Evolutionary conservation across 2,888 invertebrate species (phyloP), one percentile per base, ranked within the genome.

Genomic region (Archaeoteleia sp.): DNA sequence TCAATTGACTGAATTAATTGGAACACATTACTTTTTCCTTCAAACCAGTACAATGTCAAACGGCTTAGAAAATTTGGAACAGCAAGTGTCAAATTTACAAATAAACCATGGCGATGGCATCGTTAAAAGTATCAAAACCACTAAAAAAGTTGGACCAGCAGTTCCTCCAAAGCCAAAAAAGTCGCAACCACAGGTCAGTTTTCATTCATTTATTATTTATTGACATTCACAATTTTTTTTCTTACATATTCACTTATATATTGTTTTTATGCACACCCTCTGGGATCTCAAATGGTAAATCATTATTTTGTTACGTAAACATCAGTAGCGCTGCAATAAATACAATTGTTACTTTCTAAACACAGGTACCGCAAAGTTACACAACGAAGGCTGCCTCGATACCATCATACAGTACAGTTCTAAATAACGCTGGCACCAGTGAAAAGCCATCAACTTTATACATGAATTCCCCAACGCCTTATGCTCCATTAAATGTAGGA

Each of bases 81-180:
- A 91, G 76, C 91, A 92, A 86, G 86, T 93, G 76, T 90, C 91
- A 9, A 90, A 90, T 77, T 84, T 93, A 76, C 90, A 91, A 81
- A 86, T 92, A 81, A 86, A 88, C 45, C 90, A 89, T 69, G 74
- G 72, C 10, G 87, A 86, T 63, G 78, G 81, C 8, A 84, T 86
- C 14, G 72, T 86, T 39, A 82, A 83, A 49, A 74, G 60, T 55
- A 70, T 67, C 14, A 86, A 85, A 17, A 67, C 83, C 8, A 86
- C 84, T 1, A 89, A 88, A 74, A 94, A 92, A 86, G 87, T 92
- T 67, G 93, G 92, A 70, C 94, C 94, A 68, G 91, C 91, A 51
- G 93, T 93, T 58, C 94, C 94, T 37, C 94, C 94, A 6, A 94
- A 94, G 83, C 93, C 93, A 71, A 87, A 83, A 78, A 92, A 89